Evolutionary conservation across 2,797 vertebrate species (phyloP).

Genomic region (Simalia tracyae): DNA sequence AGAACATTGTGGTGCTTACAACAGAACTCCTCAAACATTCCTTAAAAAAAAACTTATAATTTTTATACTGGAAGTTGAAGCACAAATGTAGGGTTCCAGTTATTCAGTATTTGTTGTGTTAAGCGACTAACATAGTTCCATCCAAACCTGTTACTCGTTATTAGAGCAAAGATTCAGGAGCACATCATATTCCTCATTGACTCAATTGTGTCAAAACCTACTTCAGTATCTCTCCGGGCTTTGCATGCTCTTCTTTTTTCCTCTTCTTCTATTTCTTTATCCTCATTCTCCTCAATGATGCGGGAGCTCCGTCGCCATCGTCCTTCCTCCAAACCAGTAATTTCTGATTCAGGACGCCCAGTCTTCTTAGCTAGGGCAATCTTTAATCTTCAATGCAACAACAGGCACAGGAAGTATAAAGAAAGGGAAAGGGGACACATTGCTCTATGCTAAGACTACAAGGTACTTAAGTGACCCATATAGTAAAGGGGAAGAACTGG

Average conservation of each 20-base stretch:
- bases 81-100: neutral
- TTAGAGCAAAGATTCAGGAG: rapidly evolving
- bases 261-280: slow-evolving; percentile 82
- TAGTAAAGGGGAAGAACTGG: neutral
- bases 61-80: neutral
- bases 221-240: slow-evolving; percentile 71
- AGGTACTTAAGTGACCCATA: neutral
- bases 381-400: slow-evolving; percentile 80
- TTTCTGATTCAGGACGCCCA: slow-evolving; percentile 83
- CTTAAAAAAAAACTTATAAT: neutral
- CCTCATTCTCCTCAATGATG: slow-evolving; percentile 82
- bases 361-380: slow-evolving; percentile 85
- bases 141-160: rapidly evolving
- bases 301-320: slow-evolving; percentile 86
- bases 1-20: neutral
- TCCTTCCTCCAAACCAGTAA: slow-evolving; percentile 78
- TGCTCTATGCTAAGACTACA: neutral
- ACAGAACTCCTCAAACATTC: neutral
- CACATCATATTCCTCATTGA: neutral
- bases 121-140: neutral
- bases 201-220: slow-evolving; percentile 54
- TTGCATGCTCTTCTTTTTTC: slow-evolving; percentile 74
- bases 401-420: neutral
- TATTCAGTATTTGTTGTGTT: neutral
- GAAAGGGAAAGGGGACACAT: neutral